Conservation (phyloP, 2,113 vertebrate genomes). For the Dipodomys spectabilis region DNA sequence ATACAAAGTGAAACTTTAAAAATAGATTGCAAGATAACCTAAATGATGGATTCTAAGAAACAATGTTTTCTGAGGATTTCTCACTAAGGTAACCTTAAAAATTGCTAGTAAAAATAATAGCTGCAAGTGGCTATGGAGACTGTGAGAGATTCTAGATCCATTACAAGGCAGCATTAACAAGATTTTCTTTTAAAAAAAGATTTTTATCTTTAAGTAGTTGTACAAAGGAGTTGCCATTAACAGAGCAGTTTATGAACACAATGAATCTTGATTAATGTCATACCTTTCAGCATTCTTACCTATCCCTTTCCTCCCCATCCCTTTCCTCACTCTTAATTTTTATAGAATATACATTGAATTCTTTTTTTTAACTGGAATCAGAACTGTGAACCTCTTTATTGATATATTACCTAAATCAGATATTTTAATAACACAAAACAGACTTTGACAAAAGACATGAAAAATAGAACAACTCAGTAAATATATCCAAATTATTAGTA, state of each 20-base stretch:
- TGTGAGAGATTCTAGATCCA: background rate
- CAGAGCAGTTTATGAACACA: too few species aligned
- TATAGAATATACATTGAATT: too few species aligned
- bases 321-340: too few species aligned
- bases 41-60: background rate
- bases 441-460: background rate
- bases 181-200: background rate
- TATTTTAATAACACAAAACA: background rate
- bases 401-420: background rate
- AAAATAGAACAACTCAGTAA: background rate
- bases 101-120: background rate
- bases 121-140: background rate
- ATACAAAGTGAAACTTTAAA: constrained; percentile 1
- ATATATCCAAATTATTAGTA: background rate
- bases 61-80: constrained; percentile 6
- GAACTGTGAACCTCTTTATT: background rate
- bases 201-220: too few species aligned
- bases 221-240: too few species aligned
- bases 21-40: background rate
- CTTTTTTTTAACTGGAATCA: background rate
- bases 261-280: too few species aligned
- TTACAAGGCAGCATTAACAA: background rate
- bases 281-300: too few species aligned
- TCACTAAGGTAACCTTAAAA: constrained; percentile 20
- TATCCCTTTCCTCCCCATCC: too few species aligned